Evolutionary conservation across 1,140 invertebrate genomes (phyloP).

Genomic region (Drosophila azteca): DNA sequence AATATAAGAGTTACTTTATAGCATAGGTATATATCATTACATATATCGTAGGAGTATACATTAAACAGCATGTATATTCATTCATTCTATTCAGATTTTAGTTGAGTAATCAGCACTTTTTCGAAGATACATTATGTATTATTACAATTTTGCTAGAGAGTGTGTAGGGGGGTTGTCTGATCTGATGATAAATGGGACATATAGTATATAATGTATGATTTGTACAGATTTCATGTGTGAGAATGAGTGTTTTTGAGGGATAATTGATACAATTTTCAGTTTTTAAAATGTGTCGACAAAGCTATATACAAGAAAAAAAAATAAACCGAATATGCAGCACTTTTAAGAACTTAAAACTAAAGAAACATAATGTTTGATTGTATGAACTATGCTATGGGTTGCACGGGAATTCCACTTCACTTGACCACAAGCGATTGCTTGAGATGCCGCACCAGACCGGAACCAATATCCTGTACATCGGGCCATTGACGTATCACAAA

Average conservation of each 20-base stretch:
- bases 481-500: constrained; percentile 95
- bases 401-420: constrained; percentile 46
- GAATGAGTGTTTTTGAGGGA: constrained; percentile 20
- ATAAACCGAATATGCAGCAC: constrained; percentile 15
- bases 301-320: constrained; percentile 30
- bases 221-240: constrained; percentile 46
- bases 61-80: constrained; percentile 38
- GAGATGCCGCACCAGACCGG: constrained; percentile 88
- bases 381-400: constrained; percentile 20
- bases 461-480: constrained; percentile 91
- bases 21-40: constrained; percentile 38
- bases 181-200: constrained; percentile 49
- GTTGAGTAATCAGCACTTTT: constrained; percentile 77
- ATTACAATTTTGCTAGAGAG: constrained; percentile 68
- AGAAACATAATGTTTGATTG: constrained; percentile 2
- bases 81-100: constrained; percentile 34
- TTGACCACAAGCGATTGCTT: constrained; percentile 87
- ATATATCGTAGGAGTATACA: constrained; percentile 15
- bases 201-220: constrained; percentile 57
- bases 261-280: constrained; percentile 51
- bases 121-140: constrained; percentile 39
- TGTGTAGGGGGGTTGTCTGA: constrained; percentile 10
- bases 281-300: constrained; percentile 34
- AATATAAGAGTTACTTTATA: constrained; percentile 56
- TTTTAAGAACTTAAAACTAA: constrained; percentile 44